Conservation (phyloP, 2,888 invertebrate species). For the Agonopterix arenella region DNA sequence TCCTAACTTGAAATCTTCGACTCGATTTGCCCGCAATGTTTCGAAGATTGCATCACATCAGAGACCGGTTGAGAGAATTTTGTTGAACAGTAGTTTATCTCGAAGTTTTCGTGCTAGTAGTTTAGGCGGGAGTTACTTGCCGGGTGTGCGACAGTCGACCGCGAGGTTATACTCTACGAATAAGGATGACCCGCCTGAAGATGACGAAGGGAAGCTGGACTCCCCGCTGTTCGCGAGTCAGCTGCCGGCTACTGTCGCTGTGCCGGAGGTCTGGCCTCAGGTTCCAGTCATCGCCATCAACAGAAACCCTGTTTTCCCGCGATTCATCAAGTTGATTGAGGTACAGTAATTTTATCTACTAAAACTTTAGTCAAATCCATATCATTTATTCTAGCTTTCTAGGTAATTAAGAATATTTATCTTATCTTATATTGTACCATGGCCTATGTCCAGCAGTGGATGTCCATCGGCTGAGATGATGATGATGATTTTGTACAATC, state of each 20-base stretch:
- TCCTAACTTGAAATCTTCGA: constrained; percentile 23
- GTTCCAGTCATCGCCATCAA: constrained; percentile 96
- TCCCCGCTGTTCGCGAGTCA: constrained; percentile 71
- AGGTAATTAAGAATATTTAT: no score
- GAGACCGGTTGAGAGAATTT: constrained; percentile 41
- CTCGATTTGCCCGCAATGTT: constrained; percentile 45
- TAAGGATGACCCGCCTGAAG: constrained; percentile 56
- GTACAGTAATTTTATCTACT: constrained; percentile 51
- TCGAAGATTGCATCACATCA: constrained; percentile 65
- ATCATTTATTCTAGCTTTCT: no score
- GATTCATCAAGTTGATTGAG: constrained; percentile 98
- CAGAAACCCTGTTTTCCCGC: constrained; percentile 97
- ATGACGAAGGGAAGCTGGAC: constrained; percentile 56
- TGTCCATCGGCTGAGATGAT: no score
- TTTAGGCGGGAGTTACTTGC: constrained; percentile 25
- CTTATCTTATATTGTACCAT: no score
- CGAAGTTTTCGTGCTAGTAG: constrained; percentile 28
- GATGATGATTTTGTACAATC: no score
- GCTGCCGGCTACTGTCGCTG: constrained; percentile 91
- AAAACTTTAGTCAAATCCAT: no score
- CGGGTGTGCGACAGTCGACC: constrained; percentile 18
- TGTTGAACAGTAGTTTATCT: constrained; percentile 23
- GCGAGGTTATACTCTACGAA: constrained; percentile 49
- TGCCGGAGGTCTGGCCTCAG: constrained; percentile 98
- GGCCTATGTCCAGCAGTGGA: no score